Percentiles rank a stretch among this genome's conserved stretches.
Evolutionary conservation across 2,113 vertebrate species (phyloP).

Genomic region (rat (Rattus norvegicus)): DNA sequence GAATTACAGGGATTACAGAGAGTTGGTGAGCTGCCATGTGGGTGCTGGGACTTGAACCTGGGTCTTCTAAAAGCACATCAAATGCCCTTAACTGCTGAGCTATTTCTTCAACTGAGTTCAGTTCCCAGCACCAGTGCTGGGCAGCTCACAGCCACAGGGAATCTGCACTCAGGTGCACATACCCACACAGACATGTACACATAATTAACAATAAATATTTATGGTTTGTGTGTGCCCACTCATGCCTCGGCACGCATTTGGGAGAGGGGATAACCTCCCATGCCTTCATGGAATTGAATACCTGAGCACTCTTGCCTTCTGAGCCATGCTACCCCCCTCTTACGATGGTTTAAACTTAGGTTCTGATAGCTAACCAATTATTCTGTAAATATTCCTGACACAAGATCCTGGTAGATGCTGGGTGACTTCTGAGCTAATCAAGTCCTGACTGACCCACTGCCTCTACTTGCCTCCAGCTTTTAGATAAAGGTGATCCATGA

Average conservation of each 20-base stretch:
- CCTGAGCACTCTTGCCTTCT: not conserved
- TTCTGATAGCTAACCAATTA: not conserved
- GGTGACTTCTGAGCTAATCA: not conserved
- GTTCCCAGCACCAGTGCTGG: not conserved
- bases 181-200: not conserved
- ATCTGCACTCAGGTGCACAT: not conserved
- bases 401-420: not conserved
- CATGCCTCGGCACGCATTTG: not conserved
- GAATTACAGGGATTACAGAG: not conserved
- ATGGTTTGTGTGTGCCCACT: not conserved
- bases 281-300: not conserved
- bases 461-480: not conserved
- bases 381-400: not conserved
- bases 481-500: not conserved
- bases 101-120: not conserved
- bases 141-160: not conserved
- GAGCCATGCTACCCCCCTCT: not conserved
- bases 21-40: not conserved
- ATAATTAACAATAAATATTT: not conserved
- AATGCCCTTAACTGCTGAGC: not conserved
- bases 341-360: not conserved
- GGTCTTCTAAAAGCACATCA: not conserved
- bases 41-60: not conserved
- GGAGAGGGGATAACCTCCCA: too few relatives aligned
- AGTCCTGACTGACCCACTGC: not conserved